These are phyloP conservation scores for Microctenopoma steveboyesi DNA, from an alignment of 2,797 vertebrate genomes.

Conservation along the genomic window DNA sequence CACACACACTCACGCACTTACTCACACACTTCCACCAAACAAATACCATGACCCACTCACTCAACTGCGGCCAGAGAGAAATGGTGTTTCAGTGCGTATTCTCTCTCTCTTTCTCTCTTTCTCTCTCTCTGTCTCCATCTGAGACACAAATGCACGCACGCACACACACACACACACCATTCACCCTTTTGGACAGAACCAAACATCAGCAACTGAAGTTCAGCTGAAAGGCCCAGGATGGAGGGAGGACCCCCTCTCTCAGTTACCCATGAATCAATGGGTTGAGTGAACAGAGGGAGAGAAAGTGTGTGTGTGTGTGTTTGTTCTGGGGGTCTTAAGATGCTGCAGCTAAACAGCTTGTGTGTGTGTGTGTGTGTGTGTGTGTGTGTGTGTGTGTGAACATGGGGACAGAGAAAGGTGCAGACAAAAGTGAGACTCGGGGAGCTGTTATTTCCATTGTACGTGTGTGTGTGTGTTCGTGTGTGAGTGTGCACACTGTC, in stretches of 20 bases:
- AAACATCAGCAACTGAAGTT: conserved; percentile 88
- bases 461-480: conserved; percentile 42
- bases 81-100: conserved; percentile 85
- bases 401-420: conserved; percentile 15
- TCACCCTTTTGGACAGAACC: conserved; percentile 89
- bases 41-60: conserved; percentile 83
- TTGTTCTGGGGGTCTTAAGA: conserved; percentile 54
- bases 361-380: conserved; percentile 43
- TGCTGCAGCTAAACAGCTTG: conserved; percentile 60
- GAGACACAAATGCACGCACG: neutral
- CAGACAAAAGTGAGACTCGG: conserved; percentile 27
- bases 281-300: conserved; percentile 24
- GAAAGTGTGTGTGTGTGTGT: conserved; percentile 32
- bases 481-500: conserved; percentile 59
- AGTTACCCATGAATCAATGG: conserved; percentile 14
- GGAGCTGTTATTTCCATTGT: conserved; percentile 41
- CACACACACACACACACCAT: neutral
- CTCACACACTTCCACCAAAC: conserved; percentile 81
- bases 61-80: conserved; percentile 68
- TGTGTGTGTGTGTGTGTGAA: conserved; percentile 46
- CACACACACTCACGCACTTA: conserved; percentile 82
- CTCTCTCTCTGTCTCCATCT: neutral
- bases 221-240: conserved; percentile 13
- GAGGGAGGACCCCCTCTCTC: conserved; percentile 13
- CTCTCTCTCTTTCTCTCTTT: neutral